Base-by-base conservation (phyloP, 2,797 vertebrate genomes). In the Peromyscus aztecus region DNA sequence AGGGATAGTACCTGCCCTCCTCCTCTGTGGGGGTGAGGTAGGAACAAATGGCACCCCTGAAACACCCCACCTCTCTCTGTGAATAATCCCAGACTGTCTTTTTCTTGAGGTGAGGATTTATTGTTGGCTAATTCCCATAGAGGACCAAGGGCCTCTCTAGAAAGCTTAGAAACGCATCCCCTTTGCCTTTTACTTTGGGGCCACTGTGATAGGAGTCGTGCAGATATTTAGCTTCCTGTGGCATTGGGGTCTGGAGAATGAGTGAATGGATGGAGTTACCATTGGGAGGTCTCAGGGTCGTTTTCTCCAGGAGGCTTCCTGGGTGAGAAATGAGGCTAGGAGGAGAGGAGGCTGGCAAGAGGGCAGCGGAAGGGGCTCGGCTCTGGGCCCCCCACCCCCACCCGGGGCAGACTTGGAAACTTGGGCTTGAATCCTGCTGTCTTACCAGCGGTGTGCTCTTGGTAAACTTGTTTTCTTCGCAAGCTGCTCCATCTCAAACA, bases 1-100 rank as follows among this genome's bases (percentile, higher is more conserved):
- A 29, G 10, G 34, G n/a, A 80, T 16, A 73, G 3, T 1, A 4
- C 21, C 27, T 23, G 40, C 10, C 16, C 19, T 57, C 37, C 0
- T 24, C 21, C 8, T 43, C 24, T 82, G 3, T 76, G 27, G 0
- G 0, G 8, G 9, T 76, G 34, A 0, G 0, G 6, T 31, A n/a
- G 34, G 34, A 2, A 29, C n/a, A 46, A 27, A 14, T 19, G n/a
- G 17, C 0, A 1, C 10, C 29, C 29, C 6, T 11, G 27, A 21
- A 67, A 52, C 3, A 59, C 4, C 37, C 37, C 34, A 43, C 40
- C 5, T 17, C 49, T 27, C 76, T 31, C 49, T 86, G 17, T 71
- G 87, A 78, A 10, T 21, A 75, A 73, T 57, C 29, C 61, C 2
- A 23, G 23, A 29, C 8, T 65, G 29, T n/a, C 67, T 82, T 87